Base-by-base conservation (phyloP, 2,888 invertebrate genomes). In the Drosophila mulleri region DNA sequence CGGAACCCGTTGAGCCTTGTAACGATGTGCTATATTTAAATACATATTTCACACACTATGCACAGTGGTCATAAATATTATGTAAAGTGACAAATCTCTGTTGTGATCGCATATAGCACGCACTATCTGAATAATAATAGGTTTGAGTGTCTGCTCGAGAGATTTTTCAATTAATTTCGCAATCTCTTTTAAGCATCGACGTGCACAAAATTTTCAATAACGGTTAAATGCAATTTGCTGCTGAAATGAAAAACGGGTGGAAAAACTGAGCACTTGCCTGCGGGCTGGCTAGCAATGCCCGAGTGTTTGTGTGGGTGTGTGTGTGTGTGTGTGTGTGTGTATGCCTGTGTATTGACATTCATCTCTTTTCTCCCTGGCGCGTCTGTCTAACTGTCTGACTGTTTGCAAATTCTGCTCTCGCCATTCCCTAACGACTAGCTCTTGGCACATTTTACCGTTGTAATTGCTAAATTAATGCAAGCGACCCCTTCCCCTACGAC, bases 391-490 rank as follows among this genome's bases (percentile, higher is more conserved):
- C 57, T 53, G 52, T 59, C 42, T 58, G 37, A n/a, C 48, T 48
- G 50, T 50, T 35, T 50, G 23, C 39, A 32, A 14, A 7, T 11
- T 12, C 11, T 47, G 57, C 18, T 47, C 32, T 41, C 32, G n/a
- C 14, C 44, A 60, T 42, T 61, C 65, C 53, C 67, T 41, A 35
- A 23, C 77, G 67, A 61, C 72, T 81, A 71, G 66, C 75, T 81
- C 78, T 67, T 53, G 67, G 69, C 72, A 70, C 75, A 80, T 63
- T 69, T 67, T 63, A 48, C 62, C 72, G 54, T 74, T 84, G 69
- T 84, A 87, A 84, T 84, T 84, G 78, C 84, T 87, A 82, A 84
- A 87, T 87, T 82, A 84, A 84, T 82, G 70, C 74, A 72, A 70
- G 74, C 80, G 72, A 12, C 12, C 54, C 26, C 41, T 18, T 18